Percentiles rank a stretch among this genome's conserved stretches.
phyloP scores from a whole-genome alignment of 2,888 invertebrate genomes.

The Scaptodrosophila latifasciaeformis region DNA sequence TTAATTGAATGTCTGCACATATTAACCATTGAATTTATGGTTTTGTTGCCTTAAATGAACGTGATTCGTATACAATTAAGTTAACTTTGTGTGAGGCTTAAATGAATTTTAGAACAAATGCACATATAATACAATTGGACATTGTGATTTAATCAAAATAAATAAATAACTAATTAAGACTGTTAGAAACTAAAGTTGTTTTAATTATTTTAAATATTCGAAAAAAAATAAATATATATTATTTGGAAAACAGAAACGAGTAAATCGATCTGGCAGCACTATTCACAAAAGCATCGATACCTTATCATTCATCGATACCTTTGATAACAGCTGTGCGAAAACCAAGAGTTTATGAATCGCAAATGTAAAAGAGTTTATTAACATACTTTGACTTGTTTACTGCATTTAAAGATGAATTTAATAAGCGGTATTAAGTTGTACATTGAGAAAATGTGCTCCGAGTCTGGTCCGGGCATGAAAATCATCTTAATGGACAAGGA shows the following conservation, averaged over 20 bases:
- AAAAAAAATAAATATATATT: too few relatives aligned
- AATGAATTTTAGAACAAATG: conserved; percentile 16
- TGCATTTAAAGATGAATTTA: conserved; percentile 84
- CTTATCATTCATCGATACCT: conserved; percentile 20
- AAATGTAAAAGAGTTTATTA: conserved; percentile 17
- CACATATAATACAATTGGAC: conserved; percentile 37
- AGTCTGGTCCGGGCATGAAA: conserved; percentile 99
- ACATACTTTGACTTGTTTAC: background rate
- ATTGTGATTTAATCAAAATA: conserved; percentile 45
- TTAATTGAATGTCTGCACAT: background rate
- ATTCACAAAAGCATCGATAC: conserved; percentile 41
- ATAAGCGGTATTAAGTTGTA: conserved; percentile 94
- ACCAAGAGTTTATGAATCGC: too few relatives aligned
- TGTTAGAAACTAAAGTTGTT: conserved; percentile 4
- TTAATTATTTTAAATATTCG: conserved; percentile 1
- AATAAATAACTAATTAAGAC: conserved; percentile 30
- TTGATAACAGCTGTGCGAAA: conserved; percentile 41
- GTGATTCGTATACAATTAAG: background rate
- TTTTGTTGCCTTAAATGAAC: conserved; percentile 34
- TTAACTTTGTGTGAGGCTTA: background rate
- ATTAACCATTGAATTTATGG: conserved; percentile 36
- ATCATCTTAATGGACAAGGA: conserved; percentile 98
- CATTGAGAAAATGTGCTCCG: conserved; percentile 97
- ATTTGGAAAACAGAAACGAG: too few relatives aligned
- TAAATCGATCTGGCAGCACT: too few relatives aligned